Evolutionary conservation across 2,888 invertebrate genomes (phyloP).

Genomic region (Galerucella pusilla): DNA sequence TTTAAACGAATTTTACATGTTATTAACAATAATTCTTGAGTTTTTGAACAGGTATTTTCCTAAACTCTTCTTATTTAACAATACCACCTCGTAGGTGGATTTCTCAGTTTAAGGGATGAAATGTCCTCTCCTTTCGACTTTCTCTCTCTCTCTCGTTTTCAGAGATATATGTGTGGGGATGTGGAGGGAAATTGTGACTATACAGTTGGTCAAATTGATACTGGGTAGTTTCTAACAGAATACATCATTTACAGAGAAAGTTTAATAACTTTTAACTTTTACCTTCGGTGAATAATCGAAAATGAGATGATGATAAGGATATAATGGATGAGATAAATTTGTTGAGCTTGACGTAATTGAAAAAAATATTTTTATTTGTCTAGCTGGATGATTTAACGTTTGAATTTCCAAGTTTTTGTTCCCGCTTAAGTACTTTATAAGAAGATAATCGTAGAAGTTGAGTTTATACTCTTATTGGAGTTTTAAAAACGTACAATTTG

Average conservation of each 20-base stretch:
- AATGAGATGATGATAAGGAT: background rate
- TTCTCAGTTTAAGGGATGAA: slow-evolving; percentile 47
- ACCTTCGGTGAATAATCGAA: background rate
- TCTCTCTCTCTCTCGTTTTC: slow-evolving; percentile 15
- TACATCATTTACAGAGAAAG: slow-evolving; percentile 16
- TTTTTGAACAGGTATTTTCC: background rate
- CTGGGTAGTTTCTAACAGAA: slow-evolving; percentile 20
- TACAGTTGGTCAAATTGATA: slow-evolving; percentile 31
- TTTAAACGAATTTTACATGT: no score
- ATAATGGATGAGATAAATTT: no score
- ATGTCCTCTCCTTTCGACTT: slow-evolving; percentile 23
- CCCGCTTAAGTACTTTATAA: no score
- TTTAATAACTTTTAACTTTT: slow-evolving; percentile 19
- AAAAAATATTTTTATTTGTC: no score
- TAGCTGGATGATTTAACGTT: no score
- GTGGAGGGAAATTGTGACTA: slow-evolving; percentile 25
- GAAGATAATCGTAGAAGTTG: no score
- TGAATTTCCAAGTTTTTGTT: no score
- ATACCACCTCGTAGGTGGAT: slow-evolving; percentile 29
- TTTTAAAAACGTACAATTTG: no score
- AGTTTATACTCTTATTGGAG: no score
- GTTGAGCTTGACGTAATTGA: no score
- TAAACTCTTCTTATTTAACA: background rate
- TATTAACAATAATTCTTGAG: no score
- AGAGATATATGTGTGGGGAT: slow-evolving; percentile 25